A percentile compares a stretch with the other conserved stretches of the same genome.
Evolutionary conservation across 1,140 invertebrate species (phyloP).

Genomic region (Tetragnatha versicolor): DNA sequence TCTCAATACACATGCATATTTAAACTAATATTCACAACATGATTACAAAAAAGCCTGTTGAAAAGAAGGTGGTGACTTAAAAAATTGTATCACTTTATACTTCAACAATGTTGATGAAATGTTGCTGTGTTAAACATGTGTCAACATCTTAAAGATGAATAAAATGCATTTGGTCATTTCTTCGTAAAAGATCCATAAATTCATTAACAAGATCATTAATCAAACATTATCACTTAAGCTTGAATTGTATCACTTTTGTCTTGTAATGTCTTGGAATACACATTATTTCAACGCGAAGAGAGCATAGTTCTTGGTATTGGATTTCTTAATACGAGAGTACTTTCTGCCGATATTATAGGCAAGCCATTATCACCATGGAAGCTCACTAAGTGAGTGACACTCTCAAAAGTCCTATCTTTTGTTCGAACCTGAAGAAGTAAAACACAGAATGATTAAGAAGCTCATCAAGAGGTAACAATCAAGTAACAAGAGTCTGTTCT

Average conservation of each 20-base stretch:
- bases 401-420: conserved; percentile 94
- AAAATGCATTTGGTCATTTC: conserved; percentile 24
- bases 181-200: conserved; percentile 14
- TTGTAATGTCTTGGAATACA: conserved; percentile 3
- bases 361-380: conserved; percentile 92
- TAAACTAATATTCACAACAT: background rate
- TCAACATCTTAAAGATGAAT: conserved; percentile 15
- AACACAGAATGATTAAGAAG: no score
- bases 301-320: conserved; percentile 52
- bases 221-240: conserved; percentile 31
- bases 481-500: no score
- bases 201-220: conserved; percentile 3
- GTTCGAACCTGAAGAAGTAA: conserved; percentile 76
- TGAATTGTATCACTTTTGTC: conserved; percentile 32
- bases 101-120: conserved; percentile 32
- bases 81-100: conserved; percentile 9
- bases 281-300: conserved; percentile 7
- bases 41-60: conserved; percentile 6
- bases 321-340: conserved; percentile 76
- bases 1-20: background rate
- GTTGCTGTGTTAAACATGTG: conserved; percentile 35
- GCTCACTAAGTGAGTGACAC: conserved; percentile 93
- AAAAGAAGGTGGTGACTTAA: conserved; percentile 12
- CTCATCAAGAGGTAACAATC: no score
- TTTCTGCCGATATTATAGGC: conserved; percentile 94